Percentiles rank a stretch among this genome's conserved stretches.
Evolutionary conservation across 2,113 vertebrate genomes (phyloP).

Genomic region (Neolamprologus kungweensis): DNA sequence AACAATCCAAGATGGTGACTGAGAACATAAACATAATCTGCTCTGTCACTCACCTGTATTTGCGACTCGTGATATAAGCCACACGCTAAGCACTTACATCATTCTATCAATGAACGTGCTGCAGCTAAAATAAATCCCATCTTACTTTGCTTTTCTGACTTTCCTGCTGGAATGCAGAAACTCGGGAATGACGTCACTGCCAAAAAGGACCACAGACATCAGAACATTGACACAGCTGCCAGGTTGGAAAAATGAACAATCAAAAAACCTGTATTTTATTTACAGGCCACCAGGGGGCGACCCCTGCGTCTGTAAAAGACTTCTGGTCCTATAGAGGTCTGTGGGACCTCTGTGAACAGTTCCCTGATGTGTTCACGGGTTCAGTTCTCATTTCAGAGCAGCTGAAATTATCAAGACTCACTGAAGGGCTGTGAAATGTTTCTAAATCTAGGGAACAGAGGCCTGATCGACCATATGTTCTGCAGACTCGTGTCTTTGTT

Average conservation of each 20-base stretch:
- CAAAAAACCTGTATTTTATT: accelerated
- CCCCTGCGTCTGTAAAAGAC: neutral
- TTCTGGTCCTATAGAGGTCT: neutral
- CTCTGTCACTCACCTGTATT: neutral
- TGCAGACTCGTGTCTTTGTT: neutral
- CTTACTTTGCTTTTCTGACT: neutral
- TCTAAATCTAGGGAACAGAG: neutral
- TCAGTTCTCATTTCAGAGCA: neutral
- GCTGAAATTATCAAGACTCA: neutral
- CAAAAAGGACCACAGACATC: neutral
- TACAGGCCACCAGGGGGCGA: neutral
- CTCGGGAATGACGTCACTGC: neutral
- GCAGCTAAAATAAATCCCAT: neutral
- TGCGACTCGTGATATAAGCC: neutral
- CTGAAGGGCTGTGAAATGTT: accelerated
- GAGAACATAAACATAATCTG: neutral
- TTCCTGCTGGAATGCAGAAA: neutral
- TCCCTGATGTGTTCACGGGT: neutral
- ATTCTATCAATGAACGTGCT: neutral
- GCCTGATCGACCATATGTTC: neutral
- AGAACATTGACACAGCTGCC: neutral
- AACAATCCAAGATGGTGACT: neutral
- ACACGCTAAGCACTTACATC: neutral
- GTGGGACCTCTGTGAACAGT: accelerated
- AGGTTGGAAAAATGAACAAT: neutral